phyloP scores from a whole-genome alignment of 1,140 invertebrate genomes.

The Diuraphis noxia region DNA sequence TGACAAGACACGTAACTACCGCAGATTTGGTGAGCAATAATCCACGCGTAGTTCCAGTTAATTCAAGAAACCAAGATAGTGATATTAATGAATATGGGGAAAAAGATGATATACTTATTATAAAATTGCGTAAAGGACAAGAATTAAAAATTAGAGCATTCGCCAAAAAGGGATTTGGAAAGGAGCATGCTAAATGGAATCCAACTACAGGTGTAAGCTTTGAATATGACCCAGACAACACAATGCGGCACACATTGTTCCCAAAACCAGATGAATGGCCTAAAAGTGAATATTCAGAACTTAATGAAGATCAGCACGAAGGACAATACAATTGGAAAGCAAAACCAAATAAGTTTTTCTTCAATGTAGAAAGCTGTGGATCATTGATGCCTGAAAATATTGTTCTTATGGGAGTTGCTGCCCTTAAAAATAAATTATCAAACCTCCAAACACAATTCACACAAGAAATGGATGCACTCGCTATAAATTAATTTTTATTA shows the following conservation, averaged over 20 bases:
- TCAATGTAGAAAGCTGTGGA: conserved; percentile 94
- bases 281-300: conserved; percentile 93
- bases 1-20: conserved; percentile 94
- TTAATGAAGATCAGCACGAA: conserved; percentile 91
- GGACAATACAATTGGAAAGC: conserved; percentile 90
- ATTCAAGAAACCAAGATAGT: conserved; percentile 86
- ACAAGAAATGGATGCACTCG: conserved; percentile 69
- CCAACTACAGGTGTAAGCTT: conserved; percentile 97
- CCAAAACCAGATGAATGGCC: conserved; percentile 99
- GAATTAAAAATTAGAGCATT: conserved; percentile 94
- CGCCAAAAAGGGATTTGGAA: conserved; percentile 90
- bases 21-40: conserved; percentile 93
- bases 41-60: conserved; percentile 87
- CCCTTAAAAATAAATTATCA: conserved; percentile 93
- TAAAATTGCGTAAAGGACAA: conserved; percentile 97
- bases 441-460: conserved; percentile 92
- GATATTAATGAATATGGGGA: conserved; percentile 92
- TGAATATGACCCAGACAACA: conserved; percentile 99
- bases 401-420: conserved; percentile 89
- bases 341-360: conserved; percentile 97
- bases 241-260: conserved; percentile 92
- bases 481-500: conserved; percentile 36
- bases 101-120: conserved; percentile 93
- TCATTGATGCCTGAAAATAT: conserved; percentile 96
- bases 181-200: conserved; percentile 99